phyloP scores from a whole-genome alignment of 2,797 vertebrate genomes.

The Sciaenops ocellatus region DNA sequence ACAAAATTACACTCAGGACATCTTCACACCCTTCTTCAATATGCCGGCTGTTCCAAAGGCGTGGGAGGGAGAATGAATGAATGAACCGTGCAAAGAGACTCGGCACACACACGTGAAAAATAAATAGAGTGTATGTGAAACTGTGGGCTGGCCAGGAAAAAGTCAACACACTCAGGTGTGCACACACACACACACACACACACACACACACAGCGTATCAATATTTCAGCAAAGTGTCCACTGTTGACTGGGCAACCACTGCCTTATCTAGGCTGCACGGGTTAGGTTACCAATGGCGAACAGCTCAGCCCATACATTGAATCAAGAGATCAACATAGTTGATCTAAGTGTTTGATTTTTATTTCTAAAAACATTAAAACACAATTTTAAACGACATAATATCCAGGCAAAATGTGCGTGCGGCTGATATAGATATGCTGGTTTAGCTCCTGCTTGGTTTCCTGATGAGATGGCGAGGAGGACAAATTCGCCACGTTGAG shows the following conservation, averaged over 20 bases:
- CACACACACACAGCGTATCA: conserved; percentile 68
- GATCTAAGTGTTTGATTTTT: not conserved
- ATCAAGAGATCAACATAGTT: conserved; percentile 66
- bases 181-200: conserved; percentile 19
- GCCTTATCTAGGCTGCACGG: conserved; percentile 77
- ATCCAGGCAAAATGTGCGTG: not conserved
- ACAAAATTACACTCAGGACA: not conserved
- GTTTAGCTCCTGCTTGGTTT: not conserved
- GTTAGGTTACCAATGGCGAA: conserved; percentile 76
- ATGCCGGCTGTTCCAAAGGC: conserved; percentile 13
- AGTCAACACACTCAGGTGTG: conserved; percentile 53
- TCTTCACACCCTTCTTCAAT: conserved; percentile 27
- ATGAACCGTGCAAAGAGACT: conserved; percentile 39
- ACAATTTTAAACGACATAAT: not conserved
- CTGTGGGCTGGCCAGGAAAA: conserved; percentile 47
- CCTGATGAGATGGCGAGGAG: not conserved
- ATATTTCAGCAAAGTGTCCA: conserved; percentile 83
- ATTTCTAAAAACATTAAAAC: not conserved
- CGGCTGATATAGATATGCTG: not conserved
- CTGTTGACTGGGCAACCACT: conserved; percentile 84
- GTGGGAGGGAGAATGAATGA: conserved; percentile 48
- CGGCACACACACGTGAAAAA: conserved; percentile 61
- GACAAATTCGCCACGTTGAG: conserved; percentile 6
- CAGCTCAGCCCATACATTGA: conserved; percentile 34
- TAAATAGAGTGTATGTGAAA: conserved; percentile 69